A percentile compares a stretch with the other conserved stretches of the same genome.
Conservation (phyloP, 2,888 invertebrate species). For the Hemithea aestivaria region DNA sequence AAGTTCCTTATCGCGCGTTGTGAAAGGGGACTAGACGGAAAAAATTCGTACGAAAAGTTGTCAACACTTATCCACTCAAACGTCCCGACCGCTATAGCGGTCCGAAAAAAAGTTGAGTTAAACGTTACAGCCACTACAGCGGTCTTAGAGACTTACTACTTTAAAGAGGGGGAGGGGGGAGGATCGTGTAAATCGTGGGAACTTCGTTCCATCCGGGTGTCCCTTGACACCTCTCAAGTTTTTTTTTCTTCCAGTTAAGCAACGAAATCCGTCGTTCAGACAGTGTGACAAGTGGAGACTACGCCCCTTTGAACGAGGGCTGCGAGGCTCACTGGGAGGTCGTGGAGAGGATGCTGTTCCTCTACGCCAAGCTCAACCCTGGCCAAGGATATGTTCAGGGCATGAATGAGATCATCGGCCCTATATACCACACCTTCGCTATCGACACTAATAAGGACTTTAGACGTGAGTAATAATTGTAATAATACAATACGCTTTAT, state of each 20-base stretch:
- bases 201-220: no score
- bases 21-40: no score
- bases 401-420: conserved; percentile 99
- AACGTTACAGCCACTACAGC: no score
- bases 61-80: no score
- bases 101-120: no score
- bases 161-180: no score
- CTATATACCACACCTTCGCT: conserved; percentile 98
- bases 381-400: conserved; percentile 98
- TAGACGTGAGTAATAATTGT: conserved; percentile 81
- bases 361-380: conserved; percentile 98
- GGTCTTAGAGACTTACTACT: no score
- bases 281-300: conserved; percentile 79
- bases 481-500: background rate
- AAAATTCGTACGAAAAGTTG: no score
- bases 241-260: conserved; percentile 69
- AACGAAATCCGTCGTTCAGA: conserved; percentile 82
- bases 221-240: background rate
- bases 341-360: conserved; percentile 96
- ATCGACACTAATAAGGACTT: conserved; percentile 89
- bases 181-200: no score
- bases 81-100: no score
- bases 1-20: no score
- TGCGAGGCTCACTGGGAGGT: conserved; percentile 99
- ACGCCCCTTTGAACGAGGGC: conserved; percentile 91